Evolutionary conservation across 1,140 invertebrate species (phyloP), one percentile per base, ranked within the genome.

Genomic region (Pemphigus obesinymphae): DNA sequence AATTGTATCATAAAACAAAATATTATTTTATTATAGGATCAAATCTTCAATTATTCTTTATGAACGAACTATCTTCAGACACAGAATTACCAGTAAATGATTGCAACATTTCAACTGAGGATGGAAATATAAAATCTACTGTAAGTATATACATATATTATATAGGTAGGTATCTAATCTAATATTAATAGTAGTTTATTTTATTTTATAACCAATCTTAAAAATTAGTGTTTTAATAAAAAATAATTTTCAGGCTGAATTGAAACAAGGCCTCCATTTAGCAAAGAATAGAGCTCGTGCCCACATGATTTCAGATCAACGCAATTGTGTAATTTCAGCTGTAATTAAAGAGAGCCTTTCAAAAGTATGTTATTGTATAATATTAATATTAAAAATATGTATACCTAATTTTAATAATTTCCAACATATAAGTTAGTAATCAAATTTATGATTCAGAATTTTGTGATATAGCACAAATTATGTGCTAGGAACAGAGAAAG

Each of bases 31-130:
- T n/a, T n/a, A n/a, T 87, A 95, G 93, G 93, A 80, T 96, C 93
- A 92, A 96, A 96, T 88, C 90, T 97, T 23, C 95, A 97, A 89
- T 96, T 97, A 85, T 96, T 95, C 89, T 97, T 97, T 87, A 94
- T 97, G 94, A 97, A 97, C 87, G 95, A 97, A 86, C 93, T 93
- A 63, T 92, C 92, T 23, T 95, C 93, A 58, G 85, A 82, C n/a
- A 75, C 50, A 26, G 82, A 82, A 29, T 63, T 45, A 45, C 37
- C 76, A 80, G 20, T 43, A 63, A 80, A 63, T 63, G 40, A 58
- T 23, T 50, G 45, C n/a, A 17, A 37, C 8, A 40, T 34, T 11
- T 48, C 26, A 31, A 10, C 8, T 53, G 48, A 75, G n/a, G 72
- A 78, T 17, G 50, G 53, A 13, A 78, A 76, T 7, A 7, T 75